A percentile compares a stretch with the other conserved stretches of the same genome.
Conservation (phyloP, 2,797 vertebrate genomes). For the Sebastes matsubarae region DNA sequence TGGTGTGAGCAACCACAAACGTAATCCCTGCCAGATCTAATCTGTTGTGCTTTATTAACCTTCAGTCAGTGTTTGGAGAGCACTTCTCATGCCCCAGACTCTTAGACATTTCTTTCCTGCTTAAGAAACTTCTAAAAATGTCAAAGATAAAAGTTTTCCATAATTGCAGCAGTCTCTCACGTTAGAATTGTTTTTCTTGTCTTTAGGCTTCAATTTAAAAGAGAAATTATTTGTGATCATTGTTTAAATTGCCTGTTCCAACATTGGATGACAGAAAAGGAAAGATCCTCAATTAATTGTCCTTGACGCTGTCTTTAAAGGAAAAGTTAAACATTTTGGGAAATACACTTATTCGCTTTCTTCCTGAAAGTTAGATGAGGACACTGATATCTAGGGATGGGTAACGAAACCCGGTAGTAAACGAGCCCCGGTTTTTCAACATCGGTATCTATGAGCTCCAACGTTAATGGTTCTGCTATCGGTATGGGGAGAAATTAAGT, state of each 20-base stretch:
- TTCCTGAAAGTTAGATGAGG: no score
- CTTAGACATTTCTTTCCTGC: not conserved
- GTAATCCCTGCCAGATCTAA: constrained; percentile 19
- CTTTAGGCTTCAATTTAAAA: not conserved
- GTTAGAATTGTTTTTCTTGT: not conserved
- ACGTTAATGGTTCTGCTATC: no score
- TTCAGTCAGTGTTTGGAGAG: constrained; percentile 6
- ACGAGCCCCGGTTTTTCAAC: no score
- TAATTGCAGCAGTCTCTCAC: not conserved
- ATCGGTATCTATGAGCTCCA: no score
- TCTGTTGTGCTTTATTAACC: constrained; percentile 2
- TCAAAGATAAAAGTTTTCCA: not conserved
- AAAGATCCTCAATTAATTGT: not conserved
- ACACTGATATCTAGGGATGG: no score
- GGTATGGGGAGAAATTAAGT: no score
- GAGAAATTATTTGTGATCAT: no score
- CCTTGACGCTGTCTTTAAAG: not conserved
- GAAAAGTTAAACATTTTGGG: not conserved
- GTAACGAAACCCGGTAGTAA: no score
- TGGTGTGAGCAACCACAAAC: not conserved
- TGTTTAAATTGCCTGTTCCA: no score
- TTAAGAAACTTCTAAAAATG: not conserved
- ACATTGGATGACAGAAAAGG: not conserved
- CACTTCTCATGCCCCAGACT: not conserved
- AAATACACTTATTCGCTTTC: not conserved